Conservation (phyloP, 2,113 vertebrate genomes). For the Oxygymnocypris stewartii region DNA sequence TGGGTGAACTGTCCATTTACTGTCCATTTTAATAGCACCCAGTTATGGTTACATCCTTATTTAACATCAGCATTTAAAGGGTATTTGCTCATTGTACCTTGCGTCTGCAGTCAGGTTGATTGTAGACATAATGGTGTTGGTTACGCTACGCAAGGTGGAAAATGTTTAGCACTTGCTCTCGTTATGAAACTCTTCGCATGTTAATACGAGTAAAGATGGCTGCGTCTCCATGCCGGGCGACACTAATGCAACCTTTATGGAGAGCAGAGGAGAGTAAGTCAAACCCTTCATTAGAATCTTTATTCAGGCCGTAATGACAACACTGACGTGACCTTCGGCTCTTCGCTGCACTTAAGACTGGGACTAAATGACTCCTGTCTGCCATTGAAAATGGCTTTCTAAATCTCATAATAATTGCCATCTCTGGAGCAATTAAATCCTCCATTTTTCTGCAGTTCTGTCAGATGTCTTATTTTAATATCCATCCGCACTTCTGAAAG, state of each 20-base stretch:
- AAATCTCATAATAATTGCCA: conserved; percentile 76
- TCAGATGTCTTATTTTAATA: conserved; percentile 73
- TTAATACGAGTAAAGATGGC: conserved; percentile 54
- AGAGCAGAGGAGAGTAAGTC: conserved; percentile 59
- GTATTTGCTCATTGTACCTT: conserved; percentile 37
- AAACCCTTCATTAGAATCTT: conserved; percentile 74
- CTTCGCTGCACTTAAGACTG: conserved; percentile 68
- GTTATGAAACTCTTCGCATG: conserved; percentile 15
- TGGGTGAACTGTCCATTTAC: neutral
- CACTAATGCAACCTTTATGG: conserved; percentile 61
- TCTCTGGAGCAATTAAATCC: conserved; percentile 77
- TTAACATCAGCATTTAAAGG: conserved; percentile 35
- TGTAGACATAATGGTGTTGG: conserved; percentile 49
- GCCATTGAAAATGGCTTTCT: conserved; percentile 71
- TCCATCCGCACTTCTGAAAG: conserved; percentile 59
- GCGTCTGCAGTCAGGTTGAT: conserved; percentile 46
- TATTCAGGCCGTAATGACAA: conserved; percentile 69
- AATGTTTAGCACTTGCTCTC: conserved; percentile 49
- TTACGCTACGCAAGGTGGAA: conserved; percentile 36
- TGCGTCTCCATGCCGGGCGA: conserved; percentile 38
- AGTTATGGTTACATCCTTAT: neutral
- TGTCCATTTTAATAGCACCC: neutral
- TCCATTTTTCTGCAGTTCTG: conserved; percentile 68
- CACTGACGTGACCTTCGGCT: conserved; percentile 67
- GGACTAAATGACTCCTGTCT: conserved; percentile 68